These are phyloP conservation scores for Macquaria ambigua DNA, from an alignment of 2,113 vertebrate species.

Conservation along the genomic window DNA sequence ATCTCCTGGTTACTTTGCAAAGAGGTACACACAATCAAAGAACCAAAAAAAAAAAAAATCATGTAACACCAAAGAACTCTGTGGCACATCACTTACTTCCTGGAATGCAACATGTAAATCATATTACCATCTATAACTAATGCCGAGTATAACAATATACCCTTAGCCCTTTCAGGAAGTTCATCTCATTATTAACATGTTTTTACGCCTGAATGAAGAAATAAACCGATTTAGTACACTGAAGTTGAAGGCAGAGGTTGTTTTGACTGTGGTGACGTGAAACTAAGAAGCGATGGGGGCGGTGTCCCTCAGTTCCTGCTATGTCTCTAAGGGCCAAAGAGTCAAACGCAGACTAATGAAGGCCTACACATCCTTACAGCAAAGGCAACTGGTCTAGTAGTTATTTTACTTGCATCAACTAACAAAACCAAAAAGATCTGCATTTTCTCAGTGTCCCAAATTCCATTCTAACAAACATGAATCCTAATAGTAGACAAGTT, in stretches of 20 bases:
- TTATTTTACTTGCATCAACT: conserved; percentile 62
- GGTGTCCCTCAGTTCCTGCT: conserved; percentile 30
- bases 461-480: conserved; percentile 71
- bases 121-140: conserved; percentile 65
- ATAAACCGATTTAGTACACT: conserved; percentile 14
- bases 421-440: conserved; percentile 51
- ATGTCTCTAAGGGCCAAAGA: conserved; percentile 28
- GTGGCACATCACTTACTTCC: conserved; percentile 55
- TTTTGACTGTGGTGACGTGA: conserved; percentile 46
- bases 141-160: conserved; percentile 54
- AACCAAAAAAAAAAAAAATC: conserved; percentile 17
- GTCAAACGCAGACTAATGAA: conserved; percentile 44
- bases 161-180: conserved; percentile 68
- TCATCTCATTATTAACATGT: conserved; percentile 45
- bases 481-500: conserved; percentile 72
- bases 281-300: conserved; percentile 22
- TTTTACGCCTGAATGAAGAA: conserved; percentile 23
- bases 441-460: conserved; percentile 61
- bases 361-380: conserved; percentile 65
- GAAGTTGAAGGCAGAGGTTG: conserved; percentile 63
- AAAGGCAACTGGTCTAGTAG: conserved; percentile 77
- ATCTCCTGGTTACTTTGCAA: conserved; percentile 26
- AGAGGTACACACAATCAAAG: conserved; percentile 42
- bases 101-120: conserved; percentile 57
- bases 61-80: conserved; percentile 54